Base-by-base conservation (phyloP, 1,140 invertebrate genomes). In the Asobara japonica region DNA sequence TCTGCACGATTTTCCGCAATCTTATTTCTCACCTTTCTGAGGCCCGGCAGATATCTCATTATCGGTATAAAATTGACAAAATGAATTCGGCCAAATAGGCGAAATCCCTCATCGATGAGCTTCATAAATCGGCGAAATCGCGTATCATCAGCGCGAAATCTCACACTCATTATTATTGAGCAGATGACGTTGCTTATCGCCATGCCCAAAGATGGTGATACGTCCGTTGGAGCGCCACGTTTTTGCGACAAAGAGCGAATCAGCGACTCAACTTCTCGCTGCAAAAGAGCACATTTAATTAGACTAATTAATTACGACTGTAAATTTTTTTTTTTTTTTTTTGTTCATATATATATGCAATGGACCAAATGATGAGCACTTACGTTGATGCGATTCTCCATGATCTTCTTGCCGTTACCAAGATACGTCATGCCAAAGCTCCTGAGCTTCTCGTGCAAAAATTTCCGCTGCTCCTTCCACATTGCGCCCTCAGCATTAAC, bases 131-230 rank as follows among this genome's bases (percentile, higher is more conserved):
- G 88, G 18, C 90, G 87, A 86, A 97, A 97, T 16, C 90, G 89
- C 1, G 87, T 83, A 77, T 96, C 95, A 13, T 93, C 91, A 73
- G 92, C 90, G 45, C 91, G 90, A 83, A 97, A 98, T 5, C 95
- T 89, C 0, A 95, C 91, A 16, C 94, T 94, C 95, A 98, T 97
- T 73, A 96, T 90, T 31, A 98, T 91, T 25, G 93, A 93, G 82
- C 96, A 97, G 71, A 98, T 97, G 0, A 98, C 95, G 83, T 98
- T 98, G 80, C 93, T 95, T 65, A 97, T 93, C 2, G 94, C 92
- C 71, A 94, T 90, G n/a, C 93, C 92, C 16, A 97, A 88, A 2
- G 91, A 86, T 0, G 91, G 90, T 3, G 93, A 93, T 16, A 95
- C 82, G 78, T 94, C 91, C 3, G 92, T 90, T 0, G 94, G 89